Conservation (phyloP, 2,113 vertebrate genomes). For the Perca flavescens region DNA sequence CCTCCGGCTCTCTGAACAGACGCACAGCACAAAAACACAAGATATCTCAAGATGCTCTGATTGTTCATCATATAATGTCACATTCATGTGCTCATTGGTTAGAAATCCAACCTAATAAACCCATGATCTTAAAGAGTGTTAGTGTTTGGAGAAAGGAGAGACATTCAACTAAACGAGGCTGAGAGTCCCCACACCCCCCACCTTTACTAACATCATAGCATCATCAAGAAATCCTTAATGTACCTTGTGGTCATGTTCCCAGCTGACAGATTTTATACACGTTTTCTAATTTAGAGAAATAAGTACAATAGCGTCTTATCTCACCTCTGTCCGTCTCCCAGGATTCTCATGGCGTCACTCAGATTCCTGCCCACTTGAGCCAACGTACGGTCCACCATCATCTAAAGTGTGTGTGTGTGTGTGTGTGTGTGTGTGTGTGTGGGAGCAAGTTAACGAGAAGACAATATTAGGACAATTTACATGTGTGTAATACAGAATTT, state of each 20-base stretch:
- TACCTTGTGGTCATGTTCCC: not conserved
- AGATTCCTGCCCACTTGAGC: constrained; percentile 94
- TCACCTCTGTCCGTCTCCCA: constrained; percentile 90
- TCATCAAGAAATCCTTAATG: not conserved
- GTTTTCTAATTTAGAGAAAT: not conserved
- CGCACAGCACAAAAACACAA: constrained; percentile 23
- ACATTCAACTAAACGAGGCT: no score
- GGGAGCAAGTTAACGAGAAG: not conserved
- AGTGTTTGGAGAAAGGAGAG: not conserved
- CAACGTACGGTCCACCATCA: constrained; percentile 91
- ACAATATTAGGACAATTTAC: not conserved
- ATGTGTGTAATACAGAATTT: not conserved
- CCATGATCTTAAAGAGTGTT: not conserved
- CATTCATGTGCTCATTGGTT: not conserved
- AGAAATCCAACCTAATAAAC: not conserved
- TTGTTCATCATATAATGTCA: not conserved
- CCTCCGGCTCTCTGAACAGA: constrained; percentile 84
- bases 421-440: constrained; percentile 11
- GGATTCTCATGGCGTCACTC: constrained; percentile 93
- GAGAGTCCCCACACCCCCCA: no score
- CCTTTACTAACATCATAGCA: not conserved
- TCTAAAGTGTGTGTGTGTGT: constrained; percentile 35
- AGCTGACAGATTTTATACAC: not conserved
- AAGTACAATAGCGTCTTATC: not conserved
- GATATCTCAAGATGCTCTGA: not conserved